A percentile compares a stretch with the other conserved stretches of the same genome.
phyloP scores from a whole-genome alignment of 2,797 vertebrate genomes.

The Trachurus trachurus region DNA sequence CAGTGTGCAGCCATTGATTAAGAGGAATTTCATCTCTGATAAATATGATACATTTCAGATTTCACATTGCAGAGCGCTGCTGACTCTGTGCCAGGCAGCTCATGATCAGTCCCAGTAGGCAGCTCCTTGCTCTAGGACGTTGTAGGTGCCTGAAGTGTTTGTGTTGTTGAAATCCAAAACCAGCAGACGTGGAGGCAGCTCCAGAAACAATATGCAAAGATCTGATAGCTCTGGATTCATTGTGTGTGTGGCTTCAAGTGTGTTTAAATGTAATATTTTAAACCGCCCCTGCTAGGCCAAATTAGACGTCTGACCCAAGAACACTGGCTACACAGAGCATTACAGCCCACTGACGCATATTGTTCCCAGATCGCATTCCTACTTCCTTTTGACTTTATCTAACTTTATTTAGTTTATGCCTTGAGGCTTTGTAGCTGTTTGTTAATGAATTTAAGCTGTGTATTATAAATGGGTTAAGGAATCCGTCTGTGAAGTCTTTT shows the following conservation, averaged over 20 bases:
- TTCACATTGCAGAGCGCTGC: too few species aligned
- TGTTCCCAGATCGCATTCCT: not conserved
- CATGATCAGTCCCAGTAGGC: too few species aligned
- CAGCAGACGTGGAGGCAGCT: too few species aligned
- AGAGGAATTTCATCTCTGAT: too few species aligned
- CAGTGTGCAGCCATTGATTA: too few species aligned
- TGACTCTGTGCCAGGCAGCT: too few species aligned
- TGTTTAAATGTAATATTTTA: not conserved
- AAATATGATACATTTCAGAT: too few species aligned
- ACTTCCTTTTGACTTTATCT: not conserved
- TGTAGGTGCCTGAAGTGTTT: too few species aligned
- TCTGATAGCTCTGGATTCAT: too few species aligned
- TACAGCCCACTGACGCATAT: not conserved
- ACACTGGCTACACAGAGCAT: not conserved
- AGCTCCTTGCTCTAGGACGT: too few species aligned
- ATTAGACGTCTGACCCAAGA: not conserved
- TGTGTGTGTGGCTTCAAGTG: not conserved
- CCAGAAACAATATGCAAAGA: too few species aligned
- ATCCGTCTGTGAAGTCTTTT: not conserved
- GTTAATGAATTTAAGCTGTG: not conserved
- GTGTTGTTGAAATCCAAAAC: too few species aligned
- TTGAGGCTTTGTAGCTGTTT: not conserved
- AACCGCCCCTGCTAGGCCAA: slow-evolving; percentile 5
- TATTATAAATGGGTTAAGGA: not conserved
- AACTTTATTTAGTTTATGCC: not conserved